phyloP scores from a whole-genome alignment of 2,797 vertebrate species.

The Prionace glauca region DNA sequence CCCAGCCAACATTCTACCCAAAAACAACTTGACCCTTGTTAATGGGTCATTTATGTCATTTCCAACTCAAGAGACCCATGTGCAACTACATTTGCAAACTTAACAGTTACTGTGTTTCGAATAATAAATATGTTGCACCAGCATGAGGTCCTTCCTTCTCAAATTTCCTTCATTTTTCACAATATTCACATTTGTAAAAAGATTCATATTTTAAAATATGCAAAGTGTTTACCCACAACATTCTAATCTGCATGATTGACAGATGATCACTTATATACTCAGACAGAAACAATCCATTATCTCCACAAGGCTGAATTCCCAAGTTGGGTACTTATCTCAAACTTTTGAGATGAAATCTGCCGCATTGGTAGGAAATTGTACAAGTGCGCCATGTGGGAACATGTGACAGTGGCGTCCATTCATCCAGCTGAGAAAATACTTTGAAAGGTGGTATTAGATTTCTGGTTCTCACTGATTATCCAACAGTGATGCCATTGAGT shows the following conservation, averaged over 20 bases:
- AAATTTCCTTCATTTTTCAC: too few species aligned
- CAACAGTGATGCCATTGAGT: neutral
- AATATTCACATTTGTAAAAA: too few species aligned
- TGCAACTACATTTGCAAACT: too few species aligned
- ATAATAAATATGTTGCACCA: too few species aligned
- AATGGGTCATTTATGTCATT: too few species aligned
- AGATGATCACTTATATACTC: neutral
- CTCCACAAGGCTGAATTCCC: neutral
- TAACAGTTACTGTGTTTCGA: too few species aligned
- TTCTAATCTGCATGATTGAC: neutral
- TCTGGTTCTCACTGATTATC: neutral
- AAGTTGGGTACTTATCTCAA: neutral
- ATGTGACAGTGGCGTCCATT: neutral
- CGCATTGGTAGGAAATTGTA: neutral
- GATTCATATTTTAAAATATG: too few species aligned
- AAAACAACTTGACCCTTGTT: too few species aligned
- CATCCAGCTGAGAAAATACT: neutral
- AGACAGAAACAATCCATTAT: neutral
- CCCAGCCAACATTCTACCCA: too few species aligned
- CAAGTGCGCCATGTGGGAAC: neutral
- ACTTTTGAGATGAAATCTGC: neutral
- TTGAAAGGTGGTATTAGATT: neutral
- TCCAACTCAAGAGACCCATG: too few species aligned
- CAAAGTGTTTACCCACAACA: neutral
- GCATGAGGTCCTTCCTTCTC: too few species aligned